phyloP scores from a whole-genome alignment of 2,888 invertebrate genomes.

The Heliconius hortense region DNA sequence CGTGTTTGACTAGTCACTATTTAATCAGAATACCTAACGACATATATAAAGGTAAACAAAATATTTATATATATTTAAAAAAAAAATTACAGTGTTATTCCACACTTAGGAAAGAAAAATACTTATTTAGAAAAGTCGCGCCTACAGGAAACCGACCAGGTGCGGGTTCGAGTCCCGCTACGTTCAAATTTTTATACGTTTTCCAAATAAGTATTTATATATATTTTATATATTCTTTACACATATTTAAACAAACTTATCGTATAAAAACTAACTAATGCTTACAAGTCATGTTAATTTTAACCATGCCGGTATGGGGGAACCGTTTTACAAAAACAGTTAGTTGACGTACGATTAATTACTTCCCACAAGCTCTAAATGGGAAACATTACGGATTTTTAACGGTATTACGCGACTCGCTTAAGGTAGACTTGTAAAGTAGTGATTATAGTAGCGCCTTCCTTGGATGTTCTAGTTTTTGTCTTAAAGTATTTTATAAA shows the following conservation, averaged over 20 bases:
- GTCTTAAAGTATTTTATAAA: neutral
- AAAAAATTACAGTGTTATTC: too few species aligned
- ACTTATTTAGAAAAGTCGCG: too few species aligned
- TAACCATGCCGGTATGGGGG: conserved; percentile 37
- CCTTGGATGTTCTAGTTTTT: neutral
- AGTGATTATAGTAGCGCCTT: neutral
- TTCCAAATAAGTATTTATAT: too few species aligned
- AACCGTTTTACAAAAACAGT: conserved; percentile 39
- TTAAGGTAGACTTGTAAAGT: neutral
- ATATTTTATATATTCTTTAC: too few species aligned
- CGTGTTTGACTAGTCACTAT: too few species aligned
- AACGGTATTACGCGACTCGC: conserved; percentile 5
- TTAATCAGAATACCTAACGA: too few species aligned
- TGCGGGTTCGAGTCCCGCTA: too few species aligned
- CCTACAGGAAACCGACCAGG: too few species aligned
- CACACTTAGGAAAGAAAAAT: too few species aligned
- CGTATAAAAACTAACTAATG: conserved; percentile 1
- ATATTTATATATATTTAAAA: too few species aligned
- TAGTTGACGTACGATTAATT: conserved; percentile 33
- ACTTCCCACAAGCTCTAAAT: conserved; percentile 30
- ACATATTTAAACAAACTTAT: neutral
- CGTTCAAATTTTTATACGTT: too few species aligned
- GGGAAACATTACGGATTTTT: conserved; percentile 1
- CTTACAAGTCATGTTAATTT: conserved; percentile 9
- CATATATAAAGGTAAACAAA: too few species aligned